These are phyloP conservation scores for Gallinago stenura DNA, from an alignment of 2,797 vertebrate species.

Conservation along the genomic window DNA sequence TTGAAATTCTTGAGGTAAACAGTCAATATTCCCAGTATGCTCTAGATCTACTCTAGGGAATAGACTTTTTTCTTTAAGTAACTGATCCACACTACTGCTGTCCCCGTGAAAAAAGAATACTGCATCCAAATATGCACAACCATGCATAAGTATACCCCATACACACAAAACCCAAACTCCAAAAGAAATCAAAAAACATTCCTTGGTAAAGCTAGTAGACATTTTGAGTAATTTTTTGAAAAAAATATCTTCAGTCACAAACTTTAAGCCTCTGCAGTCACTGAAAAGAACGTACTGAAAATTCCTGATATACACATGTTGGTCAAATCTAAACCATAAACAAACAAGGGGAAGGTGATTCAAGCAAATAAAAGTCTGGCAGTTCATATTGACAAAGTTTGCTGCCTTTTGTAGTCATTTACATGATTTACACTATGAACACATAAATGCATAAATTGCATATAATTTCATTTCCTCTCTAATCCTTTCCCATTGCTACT, in stretches of 20 bases:
- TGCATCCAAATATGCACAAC: background rate
- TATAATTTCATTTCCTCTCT: background rate
- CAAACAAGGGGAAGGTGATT: background rate
- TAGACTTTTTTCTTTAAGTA: background rate
- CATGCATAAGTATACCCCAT: background rate
- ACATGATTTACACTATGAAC: background rate
- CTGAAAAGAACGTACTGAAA: background rate
- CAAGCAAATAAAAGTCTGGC: background rate
- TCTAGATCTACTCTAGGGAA: background rate
- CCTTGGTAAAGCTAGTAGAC: background rate
- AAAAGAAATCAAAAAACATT: background rate
- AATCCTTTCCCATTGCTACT: background rate
- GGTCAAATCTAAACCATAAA: background rate
- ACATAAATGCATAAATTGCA: background rate
- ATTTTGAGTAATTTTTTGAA: background rate
- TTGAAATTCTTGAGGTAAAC: background rate
- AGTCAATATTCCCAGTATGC: background rate
- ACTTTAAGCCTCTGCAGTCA: background rate
- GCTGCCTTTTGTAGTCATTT: background rate
- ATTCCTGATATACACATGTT: background rate
- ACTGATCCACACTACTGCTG: background rate
- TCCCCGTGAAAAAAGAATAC: background rate
- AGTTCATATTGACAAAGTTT: background rate
- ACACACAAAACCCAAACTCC: background rate
- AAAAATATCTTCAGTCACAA: background rate